phyloP scores from a whole-genome alignment of 1,140 invertebrate genomes.

The Drosophila dunni region DNA sequence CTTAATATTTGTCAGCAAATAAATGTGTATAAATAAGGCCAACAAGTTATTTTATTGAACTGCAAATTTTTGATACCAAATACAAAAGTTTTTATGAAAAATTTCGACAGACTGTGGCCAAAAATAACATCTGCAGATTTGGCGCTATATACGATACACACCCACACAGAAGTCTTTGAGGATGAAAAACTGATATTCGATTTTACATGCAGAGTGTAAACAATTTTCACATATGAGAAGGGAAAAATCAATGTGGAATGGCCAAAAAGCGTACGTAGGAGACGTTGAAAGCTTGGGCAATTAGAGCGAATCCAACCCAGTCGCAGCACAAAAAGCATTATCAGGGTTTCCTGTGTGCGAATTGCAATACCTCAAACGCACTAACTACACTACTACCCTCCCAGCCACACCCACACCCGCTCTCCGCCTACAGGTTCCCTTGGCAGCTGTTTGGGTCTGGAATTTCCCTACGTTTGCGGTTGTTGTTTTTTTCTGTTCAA shows the following conservation, averaged over 20 bases:
- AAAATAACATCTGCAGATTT: slow-evolving; percentile 26
- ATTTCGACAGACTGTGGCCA: slow-evolving; percentile 37
- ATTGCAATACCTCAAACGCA: slow-evolving; percentile 23
- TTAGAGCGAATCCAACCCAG: slow-evolving; percentile 39
- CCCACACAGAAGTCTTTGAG: background rate
- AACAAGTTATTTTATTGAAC: slow-evolving; percentile 39
- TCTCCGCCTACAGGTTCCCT: background rate
- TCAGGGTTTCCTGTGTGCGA: slow-evolving; percentile 39
- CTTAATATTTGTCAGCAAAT: slow-evolving; percentile 59
- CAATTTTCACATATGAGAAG: slow-evolving; percentile 17
- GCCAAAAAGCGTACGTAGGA: background rate
- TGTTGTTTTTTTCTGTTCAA: background rate
- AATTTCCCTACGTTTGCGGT: slow-evolving; percentile 18
- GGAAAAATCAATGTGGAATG: background rate
- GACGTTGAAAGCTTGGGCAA: slow-evolving; percentile 6
- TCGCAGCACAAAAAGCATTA: slow-evolving; percentile 34
- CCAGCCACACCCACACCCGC: too few species aligned
- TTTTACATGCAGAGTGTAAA: slow-evolving; percentile 33
- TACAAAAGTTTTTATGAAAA: slow-evolving; percentile 24
- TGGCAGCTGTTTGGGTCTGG: slow-evolving; percentile 1
- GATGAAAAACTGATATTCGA: slow-evolving; percentile 1
- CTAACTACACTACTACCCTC: background rate
- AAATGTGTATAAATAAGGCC: slow-evolving; percentile 31
- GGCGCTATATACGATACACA: background rate
- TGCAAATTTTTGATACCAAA: slow-evolving; percentile 40